phyloP scores from a whole-genome alignment of 2,888 invertebrate species.

The Spicauda simplicius region DNA sequence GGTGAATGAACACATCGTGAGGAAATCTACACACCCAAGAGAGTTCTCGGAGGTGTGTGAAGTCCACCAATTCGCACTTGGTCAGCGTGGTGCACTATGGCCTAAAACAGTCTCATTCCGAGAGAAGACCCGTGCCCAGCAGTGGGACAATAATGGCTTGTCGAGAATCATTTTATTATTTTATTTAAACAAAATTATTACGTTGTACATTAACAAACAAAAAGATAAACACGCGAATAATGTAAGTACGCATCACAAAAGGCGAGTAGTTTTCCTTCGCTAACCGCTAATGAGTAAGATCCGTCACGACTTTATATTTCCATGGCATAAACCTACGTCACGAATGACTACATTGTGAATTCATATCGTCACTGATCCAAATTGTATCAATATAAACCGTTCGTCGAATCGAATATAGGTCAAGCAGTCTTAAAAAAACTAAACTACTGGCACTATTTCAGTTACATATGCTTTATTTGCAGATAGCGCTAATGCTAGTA shows the following conservation, averaged over 20 bases:
- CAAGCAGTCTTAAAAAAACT: slow-evolving; percentile 43
- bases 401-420: slow-evolving; percentile 48
- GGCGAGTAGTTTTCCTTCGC: background rate
- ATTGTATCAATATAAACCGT: slow-evolving; percentile 35
- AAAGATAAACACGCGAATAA: no score
- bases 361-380: background rate
- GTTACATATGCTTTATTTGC: background rate
- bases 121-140: no score
- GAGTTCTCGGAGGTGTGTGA: no score
- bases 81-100: no score
- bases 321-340: background rate
- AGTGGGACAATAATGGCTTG: no score
- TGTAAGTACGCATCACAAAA: background rate
- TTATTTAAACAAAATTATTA: no score
- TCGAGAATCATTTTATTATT: no score
- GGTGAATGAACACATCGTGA: no score
- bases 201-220: no score
- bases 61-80: no score
- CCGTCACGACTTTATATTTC: background rate
- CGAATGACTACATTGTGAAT: slow-evolving; percentile 35
- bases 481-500: slow-evolving; percentile 12
- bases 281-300: background rate
- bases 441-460: slow-evolving; percentile 12
- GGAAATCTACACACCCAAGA: no score
- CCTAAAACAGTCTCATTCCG: no score